A percentile compares a stretch with the other conserved stretches of the same genome.
phyloP scores from a whole-genome alignment of 2,113 vertebrate genomes.

The Hyperoodon ampullatus region DNA sequence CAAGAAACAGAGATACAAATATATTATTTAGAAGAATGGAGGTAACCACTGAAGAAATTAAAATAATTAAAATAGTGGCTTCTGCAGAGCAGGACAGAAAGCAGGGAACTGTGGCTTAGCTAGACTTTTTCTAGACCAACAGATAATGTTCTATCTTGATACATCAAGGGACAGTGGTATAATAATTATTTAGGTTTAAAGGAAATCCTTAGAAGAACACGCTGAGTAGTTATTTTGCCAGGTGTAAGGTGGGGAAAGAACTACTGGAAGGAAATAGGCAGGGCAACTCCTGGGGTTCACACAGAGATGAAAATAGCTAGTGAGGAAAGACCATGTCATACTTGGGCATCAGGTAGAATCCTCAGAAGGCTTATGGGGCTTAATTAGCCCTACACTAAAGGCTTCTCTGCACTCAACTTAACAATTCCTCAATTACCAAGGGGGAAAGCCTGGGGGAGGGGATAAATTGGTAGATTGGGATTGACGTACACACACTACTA shows the following conservation, averaged over 20 bases:
- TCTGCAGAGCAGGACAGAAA: not conserved
- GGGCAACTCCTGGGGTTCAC: not conserved
- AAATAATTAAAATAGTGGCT: not conserved
- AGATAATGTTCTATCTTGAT: not conserved
- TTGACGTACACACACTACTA: no score
- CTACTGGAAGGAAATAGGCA: not conserved
- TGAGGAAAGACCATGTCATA: not conserved
- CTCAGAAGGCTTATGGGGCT: not conserved
- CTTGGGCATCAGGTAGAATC: not conserved
- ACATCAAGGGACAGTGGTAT: not conserved
- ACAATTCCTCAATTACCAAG: not conserved
- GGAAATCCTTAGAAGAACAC: slow-evolving; percentile 15
- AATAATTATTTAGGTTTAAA: not conserved
- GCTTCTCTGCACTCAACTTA: not conserved
- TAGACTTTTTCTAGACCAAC: not conserved
- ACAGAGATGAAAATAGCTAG: not conserved
- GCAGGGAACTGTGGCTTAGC: not conserved
- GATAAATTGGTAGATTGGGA: not conserved
- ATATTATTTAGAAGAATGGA: not conserved
- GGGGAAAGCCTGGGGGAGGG: not conserved
- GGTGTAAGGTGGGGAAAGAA: not conserved
- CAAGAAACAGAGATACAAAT: not conserved
- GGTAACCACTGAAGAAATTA: not conserved
- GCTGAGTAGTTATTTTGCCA: not conserved
- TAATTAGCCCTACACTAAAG: not conserved